Evolutionary conservation across 2,113 vertebrate genomes (phyloP).

Genomic region (Tachuris rubrigastra): DNA sequence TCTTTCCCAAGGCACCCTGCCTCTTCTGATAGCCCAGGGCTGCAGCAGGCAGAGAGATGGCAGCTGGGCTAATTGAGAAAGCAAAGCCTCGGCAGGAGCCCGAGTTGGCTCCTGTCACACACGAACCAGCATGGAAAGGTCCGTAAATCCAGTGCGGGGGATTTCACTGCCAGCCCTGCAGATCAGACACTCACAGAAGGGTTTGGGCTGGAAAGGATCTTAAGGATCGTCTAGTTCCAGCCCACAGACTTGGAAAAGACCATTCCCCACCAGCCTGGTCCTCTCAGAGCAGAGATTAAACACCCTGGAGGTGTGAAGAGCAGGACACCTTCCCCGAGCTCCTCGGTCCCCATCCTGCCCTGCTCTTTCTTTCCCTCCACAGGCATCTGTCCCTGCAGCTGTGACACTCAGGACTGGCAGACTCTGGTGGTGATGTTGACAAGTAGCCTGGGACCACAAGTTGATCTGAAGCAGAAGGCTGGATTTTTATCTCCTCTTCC

Average conservation of each 20-base stretch:
- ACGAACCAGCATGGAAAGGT: background rate
- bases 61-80: background rate
- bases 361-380: background rate
- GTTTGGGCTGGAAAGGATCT: background rate
- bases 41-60: background rate
- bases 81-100: background rate
- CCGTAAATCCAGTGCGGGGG: background rate
- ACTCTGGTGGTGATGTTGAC: background rate
- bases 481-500: background rate
- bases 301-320: rapidly evolving
- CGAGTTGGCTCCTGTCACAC: background rate
- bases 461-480: background rate
- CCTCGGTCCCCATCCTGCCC: background rate
- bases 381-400: background rate
- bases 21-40: background rate
- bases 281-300: background rate
- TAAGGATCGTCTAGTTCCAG: background rate
- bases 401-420: background rate
- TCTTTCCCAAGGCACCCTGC: background rate
- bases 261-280: background rate
- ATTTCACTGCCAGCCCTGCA: background rate
- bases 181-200: background rate
- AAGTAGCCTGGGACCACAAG: too few relatives aligned
- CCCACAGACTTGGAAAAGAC: background rate
- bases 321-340: background rate